Percentiles rank a stretch among this genome's conserved stretches.
Evolutionary conservation across 30 jellyfish, hydroid and myxozoan species (phyloP).

Genomic region (Turritopsis rubra): DNA sequence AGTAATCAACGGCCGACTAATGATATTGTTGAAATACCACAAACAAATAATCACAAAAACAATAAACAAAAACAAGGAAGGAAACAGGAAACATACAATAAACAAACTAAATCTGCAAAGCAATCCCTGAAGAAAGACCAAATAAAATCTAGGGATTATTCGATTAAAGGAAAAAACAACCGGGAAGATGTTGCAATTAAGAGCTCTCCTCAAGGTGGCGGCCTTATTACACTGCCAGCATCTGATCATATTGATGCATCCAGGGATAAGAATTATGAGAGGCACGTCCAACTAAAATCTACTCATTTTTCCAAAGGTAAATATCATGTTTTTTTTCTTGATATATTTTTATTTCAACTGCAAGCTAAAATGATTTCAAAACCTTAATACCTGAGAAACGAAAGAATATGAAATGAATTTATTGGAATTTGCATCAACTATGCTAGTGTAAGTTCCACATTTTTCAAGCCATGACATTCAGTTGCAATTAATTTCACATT

Average conservation of each 20-base stretch:
- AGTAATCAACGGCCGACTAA: not conserved
- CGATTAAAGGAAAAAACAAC: not conserved
- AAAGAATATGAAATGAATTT: too few relatives aligned
- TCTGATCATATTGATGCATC: constrained; percentile 1
- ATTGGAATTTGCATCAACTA: too few relatives aligned
- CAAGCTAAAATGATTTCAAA: too few relatives aligned
- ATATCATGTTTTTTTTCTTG: not conserved
- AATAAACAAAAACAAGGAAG: not conserved
- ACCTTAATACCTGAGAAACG: too few relatives aligned
- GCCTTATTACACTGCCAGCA: constrained; percentile 4
- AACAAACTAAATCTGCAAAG: not conserved
- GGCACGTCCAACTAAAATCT: not conserved
- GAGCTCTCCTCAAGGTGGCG: not conserved
- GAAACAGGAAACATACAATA: not conserved
- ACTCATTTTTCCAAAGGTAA: not conserved
- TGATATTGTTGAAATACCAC: too few relatives aligned
- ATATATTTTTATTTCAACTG: not conserved
- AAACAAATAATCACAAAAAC: not conserved
- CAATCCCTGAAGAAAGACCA: not conserved
- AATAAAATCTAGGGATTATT: not conserved
- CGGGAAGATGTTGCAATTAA: not conserved
- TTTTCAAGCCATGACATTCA: too few relatives aligned
- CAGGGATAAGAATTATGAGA: not conserved
- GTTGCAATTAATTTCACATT: too few relatives aligned
- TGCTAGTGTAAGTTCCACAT: too few relatives aligned